Conservation (phyloP, 2,888 invertebrate genomes). For the Geophilus truncorum region DNA sequence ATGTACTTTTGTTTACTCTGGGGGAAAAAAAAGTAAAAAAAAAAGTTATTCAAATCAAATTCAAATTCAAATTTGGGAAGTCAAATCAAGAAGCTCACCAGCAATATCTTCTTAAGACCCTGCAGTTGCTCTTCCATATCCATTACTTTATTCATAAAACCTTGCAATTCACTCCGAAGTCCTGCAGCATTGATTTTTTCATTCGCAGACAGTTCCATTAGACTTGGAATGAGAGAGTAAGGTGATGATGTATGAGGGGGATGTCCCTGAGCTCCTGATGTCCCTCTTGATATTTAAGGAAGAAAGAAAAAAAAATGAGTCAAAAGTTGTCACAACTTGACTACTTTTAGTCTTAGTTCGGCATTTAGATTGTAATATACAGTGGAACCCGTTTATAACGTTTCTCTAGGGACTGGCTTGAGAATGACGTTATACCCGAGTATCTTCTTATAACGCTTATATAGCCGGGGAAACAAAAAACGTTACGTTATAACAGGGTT, state of each 20-base stretch:
- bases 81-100: background rate
- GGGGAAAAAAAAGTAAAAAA: background rate
- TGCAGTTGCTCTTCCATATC: conserved; percentile 33
- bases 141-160: conserved; percentile 30
- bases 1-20: conserved; percentile 30
- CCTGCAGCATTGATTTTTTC: conserved; percentile 9
- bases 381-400: no score
- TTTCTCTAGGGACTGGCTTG: no score
- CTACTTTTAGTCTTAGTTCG: no score
- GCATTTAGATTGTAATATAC: no score
- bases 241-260: background rate
- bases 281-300: background rate
- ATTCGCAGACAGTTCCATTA: conserved; percentile 25
- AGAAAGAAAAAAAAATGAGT: background rate
- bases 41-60: background rate
- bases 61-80: background rate
- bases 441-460: no score
- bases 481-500: no score
- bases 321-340: background rate
- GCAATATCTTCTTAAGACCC: background rate
- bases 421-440: no score
- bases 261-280: background rate
- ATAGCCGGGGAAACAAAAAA: no score
- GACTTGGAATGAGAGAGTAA: conserved; percentile 12
- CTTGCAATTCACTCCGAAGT: conserved; percentile 20